Base-by-base conservation (phyloP, 2,113 vertebrate genomes). In the Azemiops feae region DNA sequence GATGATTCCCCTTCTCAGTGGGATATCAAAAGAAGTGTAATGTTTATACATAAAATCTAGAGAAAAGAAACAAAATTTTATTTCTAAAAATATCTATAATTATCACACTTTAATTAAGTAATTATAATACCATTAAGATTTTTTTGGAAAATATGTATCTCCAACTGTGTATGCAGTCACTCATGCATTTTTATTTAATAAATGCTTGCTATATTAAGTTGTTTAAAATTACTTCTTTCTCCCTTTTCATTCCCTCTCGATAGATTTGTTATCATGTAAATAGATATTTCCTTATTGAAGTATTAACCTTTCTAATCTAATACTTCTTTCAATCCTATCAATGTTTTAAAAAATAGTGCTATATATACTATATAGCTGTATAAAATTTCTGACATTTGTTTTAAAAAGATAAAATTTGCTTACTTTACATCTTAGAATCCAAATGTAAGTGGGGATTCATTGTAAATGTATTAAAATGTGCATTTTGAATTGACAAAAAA, bases 11-110 rank as follows among this genome's bases (percentile, higher is more conserved):
- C 87, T 52, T 92, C 92, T 89, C 81, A 93, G n/a, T 57, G 25
- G 25, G n/a, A 92, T 96, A 95, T 88, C 30, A 58, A 81, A n/a
- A 55, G 9, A 88, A n/a, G 89, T 94, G 45, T 53, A 10, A 95
- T 95, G 11, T 34, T 93, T 52, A 69, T 45, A 8, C 16, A 90
- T 53, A 16, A 39, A 93, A 92, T 96, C 92, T 58, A 9, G 54
- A 89, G 20, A 22, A 50, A 92, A 57, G 57, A 25, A 69, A 69
- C 30, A 25, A 2, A 25, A 1, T 89, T 74, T 89, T 9, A n/a
- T 25, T 89, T 85, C 27, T 64, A 52, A 64, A 52, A 87, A 50
- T 25, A 47, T 23, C 74, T 27, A 85, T 86, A n/a, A 58, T 87
- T 60, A 92, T 92, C 39, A 50, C 52, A 58, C 50, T 85, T 92